Evolutionary conservation across 2,797 vertebrate species (phyloP), one percentile per base, ranked within the genome.

Genomic region (Emys orbicularis): DNA sequence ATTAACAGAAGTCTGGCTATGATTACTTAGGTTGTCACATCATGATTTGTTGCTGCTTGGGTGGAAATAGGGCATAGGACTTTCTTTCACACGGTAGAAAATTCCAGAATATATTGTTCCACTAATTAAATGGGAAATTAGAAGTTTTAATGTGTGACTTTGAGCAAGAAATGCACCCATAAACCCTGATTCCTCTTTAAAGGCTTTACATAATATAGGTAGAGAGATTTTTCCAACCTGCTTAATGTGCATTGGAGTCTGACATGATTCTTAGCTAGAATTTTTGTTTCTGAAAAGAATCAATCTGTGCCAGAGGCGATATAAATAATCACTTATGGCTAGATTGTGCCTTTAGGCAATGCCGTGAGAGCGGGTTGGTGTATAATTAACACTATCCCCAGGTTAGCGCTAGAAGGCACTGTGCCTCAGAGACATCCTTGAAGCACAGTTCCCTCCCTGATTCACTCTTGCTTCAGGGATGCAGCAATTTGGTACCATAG

Each of bases 241-340:
- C 6, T 89, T 94, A 79, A 47, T 80, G 12, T 80, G 89, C 89
- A 53, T 79, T 12, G 11, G 18, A 90, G 95, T 88, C 80, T 96
- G 86, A 92, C n/a, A 54, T 41, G 53, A 89, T 89, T 93, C 76
- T 81, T n/a, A 83, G 25, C 88, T 90, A 76, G 92, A 86, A 87
- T 37, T 90, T 11, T 90, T 90, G 23, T 44, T 90, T 91, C 87
- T 92, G 76, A 96, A 91, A 87, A 86, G 34, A 79, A 61, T n/a
- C 2, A 53, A 5, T 53, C 53, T 87, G 91, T 89, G 6, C 47
- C 57, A 72, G n/a, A 85, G 59, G 92, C 23, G 8, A 54, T 80
- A 94, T 8, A 56, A 95, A 87, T 90, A 92, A 57, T 95, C 91
- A 89, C 86, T 94, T 93, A 53, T 90, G 54, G 12, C 54, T 94